A percentile compares a stretch with the other conserved stretches of the same genome.
Evolutionary conservation across 1,140 invertebrate genomes (phyloP).

Genomic region (Philopotamus ludificatus): DNA sequence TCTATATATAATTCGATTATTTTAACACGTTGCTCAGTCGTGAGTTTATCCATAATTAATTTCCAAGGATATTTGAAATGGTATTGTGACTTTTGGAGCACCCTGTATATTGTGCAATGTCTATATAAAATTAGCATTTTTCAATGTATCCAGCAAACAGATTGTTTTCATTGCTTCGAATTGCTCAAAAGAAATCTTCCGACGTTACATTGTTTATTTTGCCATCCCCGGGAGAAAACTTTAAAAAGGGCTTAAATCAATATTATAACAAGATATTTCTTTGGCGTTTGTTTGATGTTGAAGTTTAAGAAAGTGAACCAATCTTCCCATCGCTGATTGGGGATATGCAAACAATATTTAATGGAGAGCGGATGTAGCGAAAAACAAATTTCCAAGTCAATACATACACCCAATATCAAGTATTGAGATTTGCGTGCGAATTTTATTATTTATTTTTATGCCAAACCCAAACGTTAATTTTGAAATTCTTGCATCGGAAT

Average conservation of each 20-base stretch:
- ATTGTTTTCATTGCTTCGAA: not conserved
- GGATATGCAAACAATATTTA: conserved; percentile 19
- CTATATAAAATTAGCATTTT: not conserved
- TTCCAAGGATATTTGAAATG: too few species aligned
- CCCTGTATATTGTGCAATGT: too few species aligned
- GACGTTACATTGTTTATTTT: not conserved
- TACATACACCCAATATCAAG: conserved; percentile 4
- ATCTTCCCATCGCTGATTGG: conserved; percentile 1
- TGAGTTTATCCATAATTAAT: too few species aligned
- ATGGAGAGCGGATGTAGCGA: conserved; percentile 12
- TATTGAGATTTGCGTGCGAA: too few species aligned
- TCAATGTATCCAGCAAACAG: not conserved
- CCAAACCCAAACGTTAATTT: too few species aligned
- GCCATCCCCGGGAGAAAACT: conserved; percentile 9
- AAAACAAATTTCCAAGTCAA: conserved; percentile 18
- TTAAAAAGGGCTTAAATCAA: conserved; percentile 19
- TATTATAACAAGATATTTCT: conserved; percentile 16
- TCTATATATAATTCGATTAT: too few species aligned
- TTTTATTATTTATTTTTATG: too few species aligned
- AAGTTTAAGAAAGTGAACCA: conserved; percentile 20
- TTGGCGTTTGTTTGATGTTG: conserved; percentile 7
- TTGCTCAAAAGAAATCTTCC: conserved; percentile 5
- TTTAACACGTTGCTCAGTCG: too few species aligned
- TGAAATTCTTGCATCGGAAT: too few species aligned
- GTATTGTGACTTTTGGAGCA: too few species aligned